Base-by-base conservation (phyloP, 2,797 vertebrate genomes). In the Acanthopagrus latus region DNA sequence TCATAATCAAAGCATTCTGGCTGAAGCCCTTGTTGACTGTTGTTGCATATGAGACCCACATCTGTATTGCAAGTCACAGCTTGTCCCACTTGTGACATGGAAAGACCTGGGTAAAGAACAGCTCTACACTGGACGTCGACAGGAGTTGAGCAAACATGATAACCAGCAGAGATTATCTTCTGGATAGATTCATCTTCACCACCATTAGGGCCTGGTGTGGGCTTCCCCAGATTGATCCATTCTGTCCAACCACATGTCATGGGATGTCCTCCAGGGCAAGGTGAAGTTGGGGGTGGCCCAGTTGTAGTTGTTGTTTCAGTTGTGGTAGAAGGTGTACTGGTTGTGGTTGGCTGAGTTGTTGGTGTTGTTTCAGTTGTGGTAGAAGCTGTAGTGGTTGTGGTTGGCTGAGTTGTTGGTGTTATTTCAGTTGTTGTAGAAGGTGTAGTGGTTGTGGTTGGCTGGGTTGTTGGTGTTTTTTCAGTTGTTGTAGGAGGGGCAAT, bases 1-100 rank as follows among this genome's bases (percentile, higher is more conserved):
- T 91, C 84, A 66, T 91, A 91, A 69, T 91, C 82, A 55, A 89
- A 80, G 60, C 89, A 91, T 10, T 81, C 20, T 21, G 68, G 67
- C 6, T 62, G 64, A 20, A 71, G n/a, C 6, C 56, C 76, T 16
- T 55, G 52, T 25, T 55, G 52, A 2, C 13, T 23, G 52, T 55
- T 55, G 52, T 14, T 25, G 52, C 88, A 90, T 41, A 81, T 29
- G 13, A 86, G 74, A 25, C 84, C 84, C 2, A 58, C 46, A 8
- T 71, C 7, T 77, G 56, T 64, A 21, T 74, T 66, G 44, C 84
- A 86, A n/a, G 14, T 77, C 13, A 86, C 64, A 50, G 7, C n/a
- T 57, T 82, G 80, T 57, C 82, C 82, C 17, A 84, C 0, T 10
- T 67, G 23, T 25, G 75, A 71, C 5, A 87, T 12, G n/a, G 64